Base-by-base conservation (phyloP, 2,888 invertebrate genomes). In the Sisyra terminalis region DNA sequence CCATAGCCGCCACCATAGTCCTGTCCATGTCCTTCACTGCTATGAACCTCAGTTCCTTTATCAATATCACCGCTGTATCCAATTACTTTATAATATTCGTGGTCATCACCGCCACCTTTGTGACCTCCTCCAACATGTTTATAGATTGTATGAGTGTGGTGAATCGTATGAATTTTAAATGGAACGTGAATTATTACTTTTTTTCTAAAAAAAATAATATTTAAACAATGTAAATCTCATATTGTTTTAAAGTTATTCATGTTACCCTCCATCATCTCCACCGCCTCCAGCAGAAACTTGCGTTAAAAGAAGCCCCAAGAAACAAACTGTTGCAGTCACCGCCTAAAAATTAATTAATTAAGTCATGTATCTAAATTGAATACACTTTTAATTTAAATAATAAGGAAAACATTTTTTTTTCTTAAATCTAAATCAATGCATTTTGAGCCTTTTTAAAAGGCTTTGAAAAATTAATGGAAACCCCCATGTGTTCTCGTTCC, bases 111-210 rank as follows among this genome's bases (percentile, higher is more conserved):
- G 30, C 69, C 67, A 48, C 69, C 69, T 14, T 37, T 18, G 11
- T 31, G 17, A 9, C 29, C 24, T 16, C 31, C 11, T 13, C 31
- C 78, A 17, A 82, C 64, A 55, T 81, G 78, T 53, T 83, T 82
- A 49, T 78, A 78, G 35, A 80, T 73, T 35, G 83, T 84, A 55
- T 82, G 82, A 42, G 80, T 83, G 53, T 83, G 82, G 52, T 83
- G 79, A 52, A 79, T 73, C 48, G 78, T 77, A 55, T 84, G 81
- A 49, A 84, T 71, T 59, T 78, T 78, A 57, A 78, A 69, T 1
- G 84, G 84, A 40, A 84, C 81, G 61, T 84, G 83, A 57, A 84
- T 83, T 52, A 83, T 69, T 49, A 83, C 78, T 53, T 78, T 80
- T 53, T 78, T 77, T 59, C 78, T 75, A 29, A 24, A 37, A 31